Evolutionary conservation across 2,888 invertebrate species (phyloP), one percentile per base, ranked within the genome.

Genomic region (Cancer borealis): DNA sequence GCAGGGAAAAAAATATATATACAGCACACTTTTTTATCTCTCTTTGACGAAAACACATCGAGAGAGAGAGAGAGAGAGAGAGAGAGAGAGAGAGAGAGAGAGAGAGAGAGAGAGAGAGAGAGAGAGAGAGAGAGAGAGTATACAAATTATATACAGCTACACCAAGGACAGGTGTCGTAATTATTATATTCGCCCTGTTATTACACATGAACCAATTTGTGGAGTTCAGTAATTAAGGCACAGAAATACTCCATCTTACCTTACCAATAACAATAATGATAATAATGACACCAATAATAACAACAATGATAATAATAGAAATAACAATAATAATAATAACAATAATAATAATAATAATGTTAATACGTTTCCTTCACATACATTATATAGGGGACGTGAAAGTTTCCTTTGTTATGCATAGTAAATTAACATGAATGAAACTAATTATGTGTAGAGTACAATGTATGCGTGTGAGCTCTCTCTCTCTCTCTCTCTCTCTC

Each of bases 111-210:
- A 66, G n/a, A 21, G 66, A 66, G 66, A 66, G 66, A 66, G 66
- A 66, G 66, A 66, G 66, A 66, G 66, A 66, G 66, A n/a, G 66
- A n/a, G n/a, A n/a, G 66, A 66, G n/a, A n/a, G 66, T 1, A 66
- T 3, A n/a, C n/a, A n/a, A 66, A 66, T 66, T 66, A 66, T 21
- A 66, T 6, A 66, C 66, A 66, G n/a, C n/a, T n/a, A 66, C 66
- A 66, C 66, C 66, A 66, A 66, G 66, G 66, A n/a, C n/a, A 66
- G 66, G 21, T 66, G 66, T 66, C n/a, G n/a, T 66, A 66, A 66
- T 66, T 66, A 66, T 66, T 66, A 66, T 4, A 3, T 21, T 14
- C 14, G 2, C n/a, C 21, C 66, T 66, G n/a, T 66, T 66, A 66
- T 66, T 66, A 66, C 66, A n/a, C 66, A 5, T n/a, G 66, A n/a